Evolutionary conservation across 2,888 invertebrate genomes (phyloP), one percentile per base, ranked within the genome.

Genomic region (Macrophya annulata): DNA sequence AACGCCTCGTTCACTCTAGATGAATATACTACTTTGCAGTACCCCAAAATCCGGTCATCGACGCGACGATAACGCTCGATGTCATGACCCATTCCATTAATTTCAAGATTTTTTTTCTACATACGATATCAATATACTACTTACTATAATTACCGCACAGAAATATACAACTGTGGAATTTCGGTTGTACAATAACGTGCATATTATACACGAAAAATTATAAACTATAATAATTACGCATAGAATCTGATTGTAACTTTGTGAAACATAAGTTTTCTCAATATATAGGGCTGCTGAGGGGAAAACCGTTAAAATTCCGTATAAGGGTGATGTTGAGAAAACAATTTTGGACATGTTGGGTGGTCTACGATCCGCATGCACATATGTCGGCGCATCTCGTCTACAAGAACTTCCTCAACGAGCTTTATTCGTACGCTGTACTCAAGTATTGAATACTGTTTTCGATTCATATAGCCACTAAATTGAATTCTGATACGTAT

Each of bases 381-480:
- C 98, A 0, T 99, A 99, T 92, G 98, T 98, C 0, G 99, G 99
- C 0, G 98, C 98, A 0, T 95, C 95, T 5, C 96, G 96, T 89
- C 94, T 99, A 65, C 96, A 97, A 88, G 98, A 98, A 92, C 94
- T 99, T 86, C 96, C 98, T 0, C 95, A 97, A 84, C 94, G 98
- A 72, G 98, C 98, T 72, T 99, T 98, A 83, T 99, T 99, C 94
- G 97, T 99, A 90, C 95, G 98, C 48, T 98, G 98, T 92, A 98
- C 98, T 62, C 97, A 98, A 92, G 98, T 98, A 94, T 95, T 96
- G 88, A 98, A 98, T 93, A 96, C 96, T 85, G 94, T 96, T 90
- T 97, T 94, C 85, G 93, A 92, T 10, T 89, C 90, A 2, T 31
- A 25, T 88, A 55, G 55, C 17, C 55, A 55, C 55, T 17, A 8